These are phyloP conservation scores for Drosophila pseudoananassae DNA, from an alignment of 1,140 invertebrate species.

Conservation along the genomic window DNA sequence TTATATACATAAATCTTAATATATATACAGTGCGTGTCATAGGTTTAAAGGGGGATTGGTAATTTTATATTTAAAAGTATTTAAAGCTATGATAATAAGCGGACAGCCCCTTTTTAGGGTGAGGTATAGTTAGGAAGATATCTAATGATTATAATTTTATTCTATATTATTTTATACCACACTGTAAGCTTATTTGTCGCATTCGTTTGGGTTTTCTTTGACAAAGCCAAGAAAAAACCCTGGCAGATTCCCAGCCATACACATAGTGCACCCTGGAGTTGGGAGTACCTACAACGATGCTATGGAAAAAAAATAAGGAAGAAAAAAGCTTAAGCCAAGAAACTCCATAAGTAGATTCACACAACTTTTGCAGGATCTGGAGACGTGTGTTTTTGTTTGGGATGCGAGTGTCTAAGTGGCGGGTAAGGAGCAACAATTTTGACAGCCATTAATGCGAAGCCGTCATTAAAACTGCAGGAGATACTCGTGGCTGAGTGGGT, in stretches of 20 bases:
- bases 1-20: slow-evolving; percentile 36
- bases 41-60: neutral
- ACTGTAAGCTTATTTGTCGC: slow-evolving; percentile 39
- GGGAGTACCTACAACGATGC: neutral
- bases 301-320: neutral
- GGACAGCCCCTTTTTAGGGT: too few species aligned
- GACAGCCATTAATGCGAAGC: slow-evolving; percentile 74
- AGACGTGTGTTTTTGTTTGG: slow-evolving; percentile 6
- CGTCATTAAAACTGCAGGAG: slow-evolving; percentile 75
- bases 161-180: neutral
- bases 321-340: slow-evolving; percentile 38
- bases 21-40: slow-evolving; percentile 10
- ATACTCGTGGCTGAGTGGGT: slow-evolving; percentile 14
- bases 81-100: too few species aligned
- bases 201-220: slow-evolving; percentile 35
- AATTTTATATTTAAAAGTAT: neutral
- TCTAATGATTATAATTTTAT: too few species aligned
- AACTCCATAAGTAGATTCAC: slow-evolving; percentile 45
- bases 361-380: slow-evolving; percentile 37
- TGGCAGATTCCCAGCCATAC: slow-evolving; percentile 22
- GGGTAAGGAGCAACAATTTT: slow-evolving; percentile 69
- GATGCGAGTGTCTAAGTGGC: slow-evolving; percentile 54
- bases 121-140: too few species aligned
- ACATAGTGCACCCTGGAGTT: neutral
- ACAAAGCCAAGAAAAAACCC: slow-evolving; percentile 34